Percentiles rank a stretch among this genome's conserved stretches.
Evolutionary conservation across 2,888 invertebrate genomes (phyloP).

Genomic region (Hipparchia semele): DNA sequence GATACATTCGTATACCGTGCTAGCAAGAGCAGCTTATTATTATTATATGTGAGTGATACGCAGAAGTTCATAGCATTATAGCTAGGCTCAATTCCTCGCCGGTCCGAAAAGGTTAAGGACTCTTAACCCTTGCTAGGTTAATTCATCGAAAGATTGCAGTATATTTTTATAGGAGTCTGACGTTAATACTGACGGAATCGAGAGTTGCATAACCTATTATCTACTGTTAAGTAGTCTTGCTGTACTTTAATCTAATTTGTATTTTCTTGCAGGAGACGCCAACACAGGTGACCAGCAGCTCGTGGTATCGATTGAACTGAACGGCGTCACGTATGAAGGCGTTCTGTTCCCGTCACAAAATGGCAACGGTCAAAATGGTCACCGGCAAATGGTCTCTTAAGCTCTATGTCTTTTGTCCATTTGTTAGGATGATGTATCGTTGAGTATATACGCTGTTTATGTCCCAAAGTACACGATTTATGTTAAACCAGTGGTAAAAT

Average conservation of each 20-base stretch:
- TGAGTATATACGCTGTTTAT: constrained; percentile 14
- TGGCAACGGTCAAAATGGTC: constrained; percentile 70
- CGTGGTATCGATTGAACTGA: constrained; percentile 97
- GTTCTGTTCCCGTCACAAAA: constrained; percentile 87
- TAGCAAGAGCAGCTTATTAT: too few species aligned
- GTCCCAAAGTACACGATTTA: constrained; percentile 6
- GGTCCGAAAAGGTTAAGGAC: too few species aligned
- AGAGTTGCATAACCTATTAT: too few species aligned
- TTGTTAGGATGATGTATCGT: constrained; percentile 19
- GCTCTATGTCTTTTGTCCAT: constrained; percentile 21
- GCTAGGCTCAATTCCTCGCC: too few species aligned
- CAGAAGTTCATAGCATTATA: too few species aligned
- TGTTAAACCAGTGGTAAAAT: constrained; percentile 18
- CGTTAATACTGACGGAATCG: too few species aligned
- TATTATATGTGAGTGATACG: too few species aligned
- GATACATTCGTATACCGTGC: too few species aligned
- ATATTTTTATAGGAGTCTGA: too few species aligned
- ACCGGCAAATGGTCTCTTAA: constrained; percentile 78
- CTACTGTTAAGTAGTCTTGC: background rate
- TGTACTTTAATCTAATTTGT: background rate
- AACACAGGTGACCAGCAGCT: constrained; percentile 93
- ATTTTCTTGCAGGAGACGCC: constrained; percentile 87
- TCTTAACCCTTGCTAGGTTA: too few species aligned
- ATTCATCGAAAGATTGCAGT: too few species aligned
- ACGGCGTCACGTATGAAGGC: constrained; percentile 97